A percentile compares a stretch with the other conserved stretches of the same genome.
These are phyloP conservation scores for Mugil cephalus DNA, from an alignment of 2,113 vertebrate species.

Conservation along the genomic window DNA sequence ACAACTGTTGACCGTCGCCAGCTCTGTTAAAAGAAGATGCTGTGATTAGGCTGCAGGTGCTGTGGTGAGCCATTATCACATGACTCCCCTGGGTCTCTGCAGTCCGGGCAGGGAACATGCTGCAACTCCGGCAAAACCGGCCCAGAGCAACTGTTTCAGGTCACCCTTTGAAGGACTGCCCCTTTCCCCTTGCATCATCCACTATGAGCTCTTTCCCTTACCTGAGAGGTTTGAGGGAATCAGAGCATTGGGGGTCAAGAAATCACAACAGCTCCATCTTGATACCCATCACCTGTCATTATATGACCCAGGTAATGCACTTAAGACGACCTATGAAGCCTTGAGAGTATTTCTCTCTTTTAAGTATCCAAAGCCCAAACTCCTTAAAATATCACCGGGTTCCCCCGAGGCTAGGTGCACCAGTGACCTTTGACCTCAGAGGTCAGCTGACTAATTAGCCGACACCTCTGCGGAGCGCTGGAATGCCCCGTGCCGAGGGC, in stretches of 20 bases:
- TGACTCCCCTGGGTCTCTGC: conserved; percentile 28
- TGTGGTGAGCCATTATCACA: conserved; percentile 15
- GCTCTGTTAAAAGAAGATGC: neutral
- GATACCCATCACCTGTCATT: conserved; percentile 73
- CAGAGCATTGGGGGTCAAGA: conserved; percentile 45
- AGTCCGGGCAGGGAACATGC: conserved; percentile 31
- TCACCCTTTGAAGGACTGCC: conserved; percentile 49
- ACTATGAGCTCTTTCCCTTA: conserved; percentile 11
- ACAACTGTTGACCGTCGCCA: too few species aligned
- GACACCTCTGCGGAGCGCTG: conserved; percentile 73
- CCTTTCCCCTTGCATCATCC: conserved; percentile 45
- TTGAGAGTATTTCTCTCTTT: conserved; percentile 63
- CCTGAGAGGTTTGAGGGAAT: conserved; percentile 38
- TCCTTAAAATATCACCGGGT: conserved; percentile 73
- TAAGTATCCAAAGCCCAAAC: conserved; percentile 70
- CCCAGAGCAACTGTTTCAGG: conserved; percentile 56
- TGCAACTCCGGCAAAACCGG: conserved; percentile 37
- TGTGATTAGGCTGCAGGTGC: conserved; percentile 22
- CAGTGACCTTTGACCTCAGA: conserved; percentile 65
- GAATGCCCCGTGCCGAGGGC: conserved; percentile 75
- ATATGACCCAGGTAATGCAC: conserved; percentile 66
- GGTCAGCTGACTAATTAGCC: conserved; percentile 82
- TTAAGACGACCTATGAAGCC: conserved; percentile 38
- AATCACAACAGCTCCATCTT: conserved; percentile 54
- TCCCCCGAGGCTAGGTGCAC: conserved; percentile 68